These are phyloP conservation scores for Eupithecia subumbrata DNA, from an alignment of 2,888 invertebrate species.

Conservation along the genomic window DNA sequence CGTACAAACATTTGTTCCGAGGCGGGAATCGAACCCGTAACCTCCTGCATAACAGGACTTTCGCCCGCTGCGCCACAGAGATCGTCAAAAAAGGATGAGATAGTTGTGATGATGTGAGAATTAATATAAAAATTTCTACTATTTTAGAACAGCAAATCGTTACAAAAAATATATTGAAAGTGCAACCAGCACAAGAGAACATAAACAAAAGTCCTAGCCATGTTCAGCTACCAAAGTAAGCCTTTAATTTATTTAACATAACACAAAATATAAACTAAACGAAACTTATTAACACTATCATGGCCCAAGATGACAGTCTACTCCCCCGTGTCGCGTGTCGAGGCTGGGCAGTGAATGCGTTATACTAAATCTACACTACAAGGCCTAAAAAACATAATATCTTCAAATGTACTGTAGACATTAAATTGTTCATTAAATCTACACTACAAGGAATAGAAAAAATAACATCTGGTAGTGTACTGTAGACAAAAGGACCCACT, in stretches of 20 bases:
- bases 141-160: not conserved
- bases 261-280: too few relatives aligned
- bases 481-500: too few relatives aligned
- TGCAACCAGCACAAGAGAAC: not conserved
- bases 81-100: not conserved
- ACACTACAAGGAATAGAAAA: too few relatives aligned
- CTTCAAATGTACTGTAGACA: too few relatives aligned
- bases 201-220: not conserved
- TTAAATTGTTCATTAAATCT: too few relatives aligned
- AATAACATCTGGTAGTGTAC: too few relatives aligned
- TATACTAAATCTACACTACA: too few relatives aligned
- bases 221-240: not conserved
- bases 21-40: not conserved
- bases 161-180: not conserved
- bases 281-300: too few relatives aligned
- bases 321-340: too few relatives aligned
- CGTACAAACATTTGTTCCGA: not conserved
- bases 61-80: not conserved
- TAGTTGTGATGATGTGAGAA: not conserved
- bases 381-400: too few relatives aligned
- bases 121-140: not conserved
- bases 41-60: not conserved
- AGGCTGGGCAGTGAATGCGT: too few relatives aligned
- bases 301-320: too few relatives aligned
- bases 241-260: not conserved